Evolutionary conservation across 2,113 vertebrate species (phyloP), one percentile per base, ranked within the genome.

Genomic region (Desmodus rotundus): DNA sequence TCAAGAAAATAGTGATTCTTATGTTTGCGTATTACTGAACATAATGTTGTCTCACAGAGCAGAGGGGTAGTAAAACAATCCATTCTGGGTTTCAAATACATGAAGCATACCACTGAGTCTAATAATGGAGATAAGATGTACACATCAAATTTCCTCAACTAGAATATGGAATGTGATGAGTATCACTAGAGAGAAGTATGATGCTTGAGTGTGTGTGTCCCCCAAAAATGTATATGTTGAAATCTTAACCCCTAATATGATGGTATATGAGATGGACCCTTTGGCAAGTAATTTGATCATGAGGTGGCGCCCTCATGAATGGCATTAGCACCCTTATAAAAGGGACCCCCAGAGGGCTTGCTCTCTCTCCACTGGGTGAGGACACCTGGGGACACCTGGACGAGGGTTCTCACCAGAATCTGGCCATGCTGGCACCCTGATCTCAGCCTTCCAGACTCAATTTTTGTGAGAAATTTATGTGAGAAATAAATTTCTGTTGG

Each of bases 1-100:
- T 80, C n/a, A 26, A 85, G 67, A 87, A 89, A 92, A 61, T 45
- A 45, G 36, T 31, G 3, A 63, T 45, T 67, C 33, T 65, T 74
- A 54, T 70, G 87, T 96, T 95, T 89, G 12, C 45, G 41, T 73
- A 61, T 81, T 76, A 50, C 50, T 89, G 91, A 81, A 85, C 72
- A 72, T 86, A 91, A 63, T n/a, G 78, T 63, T 84, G 52, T 56
- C n/a, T 65, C 17, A 63, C 12, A n/a, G 45, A 95, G 24, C 24
- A 89, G 36, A 84, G n/a, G 47, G 0, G 36, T 63, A 65, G 65
- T 86, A 58, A 45, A 93, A 76, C n/a, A 17, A 81, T 76, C 63
- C 1, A 1, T 54, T 78, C 16, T 63, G 36, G 28, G 33, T 47
- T 22, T 87, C 70, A 61, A 36, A 56, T 56, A 83, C 31, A 31